phyloP scores from a whole-genome alignment of 2,797 vertebrate genomes.

The Pristis pectinata region DNA sequence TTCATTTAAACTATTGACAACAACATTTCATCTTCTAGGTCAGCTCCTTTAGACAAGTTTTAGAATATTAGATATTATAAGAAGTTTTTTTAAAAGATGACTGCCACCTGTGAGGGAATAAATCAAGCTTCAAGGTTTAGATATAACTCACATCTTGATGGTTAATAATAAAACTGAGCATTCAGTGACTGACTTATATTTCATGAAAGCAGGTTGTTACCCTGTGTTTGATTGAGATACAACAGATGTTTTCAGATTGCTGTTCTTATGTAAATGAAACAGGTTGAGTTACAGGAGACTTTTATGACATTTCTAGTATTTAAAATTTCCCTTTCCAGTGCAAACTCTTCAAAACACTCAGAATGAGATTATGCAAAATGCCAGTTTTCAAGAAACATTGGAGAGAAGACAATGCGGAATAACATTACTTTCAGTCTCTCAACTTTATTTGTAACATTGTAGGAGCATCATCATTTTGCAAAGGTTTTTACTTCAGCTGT shows the following conservation, averaged over 20 bases:
- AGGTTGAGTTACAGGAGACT: no score
- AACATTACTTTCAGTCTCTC: constrained; percentile 5
- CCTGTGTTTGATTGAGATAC: background rate
- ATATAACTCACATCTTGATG: background rate
- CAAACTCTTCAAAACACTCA: background rate
- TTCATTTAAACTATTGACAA: background rate
- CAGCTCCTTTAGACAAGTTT: background rate
- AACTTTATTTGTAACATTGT: constrained; percentile 6
- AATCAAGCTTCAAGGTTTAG: background rate
- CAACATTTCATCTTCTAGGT: background rate
- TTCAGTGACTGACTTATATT: background rate
- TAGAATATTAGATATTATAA: background rate
- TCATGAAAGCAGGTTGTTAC: background rate
- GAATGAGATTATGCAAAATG: background rate
- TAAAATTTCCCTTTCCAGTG: background rate
- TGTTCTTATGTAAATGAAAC: background rate
- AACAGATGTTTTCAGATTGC: background rate
- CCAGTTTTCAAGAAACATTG: background rate
- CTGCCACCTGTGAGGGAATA: background rate
- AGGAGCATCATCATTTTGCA: background rate
- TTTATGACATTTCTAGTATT: background rate
- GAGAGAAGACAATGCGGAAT: background rate
- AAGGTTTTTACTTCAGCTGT: background rate
- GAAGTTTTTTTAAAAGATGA: background rate
- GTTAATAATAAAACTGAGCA: background rate